Conservation (phyloP, 2,888 invertebrate species). For the Chouioia cunea region DNA sequence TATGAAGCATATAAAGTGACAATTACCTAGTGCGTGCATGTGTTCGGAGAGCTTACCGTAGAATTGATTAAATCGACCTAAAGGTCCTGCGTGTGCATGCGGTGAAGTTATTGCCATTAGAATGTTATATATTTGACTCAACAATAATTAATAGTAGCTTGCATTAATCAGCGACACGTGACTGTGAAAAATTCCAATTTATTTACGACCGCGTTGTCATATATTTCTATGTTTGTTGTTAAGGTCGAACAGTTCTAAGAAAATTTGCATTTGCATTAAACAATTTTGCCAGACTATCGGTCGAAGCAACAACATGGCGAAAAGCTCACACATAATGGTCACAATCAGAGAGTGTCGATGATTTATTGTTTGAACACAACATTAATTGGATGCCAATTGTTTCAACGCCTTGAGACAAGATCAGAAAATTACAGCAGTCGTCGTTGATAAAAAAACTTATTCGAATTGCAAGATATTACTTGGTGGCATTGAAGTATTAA, state of each 20-base stretch:
- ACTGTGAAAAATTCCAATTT: conserved; percentile 20
- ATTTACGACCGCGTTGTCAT: neutral
- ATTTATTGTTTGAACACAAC: conserved; percentile 9
- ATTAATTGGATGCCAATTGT: conserved; percentile 35
- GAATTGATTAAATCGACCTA: conserved; percentile 65
- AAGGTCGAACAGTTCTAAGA: no score
- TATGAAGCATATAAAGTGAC: conserved; percentile 55
- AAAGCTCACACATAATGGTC: conserved; percentile 21
- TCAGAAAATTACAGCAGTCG: no score
- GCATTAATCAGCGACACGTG: conserved; percentile 34
- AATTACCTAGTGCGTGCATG: conserved; percentile 68
- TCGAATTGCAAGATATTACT: neutral
- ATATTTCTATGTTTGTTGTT: neutral
- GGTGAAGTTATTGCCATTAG: conserved; percentile 60
- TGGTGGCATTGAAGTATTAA: no score
- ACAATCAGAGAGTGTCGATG: conserved; percentile 40
- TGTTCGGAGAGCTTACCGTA: conserved; percentile 68
- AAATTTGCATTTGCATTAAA: neutral
- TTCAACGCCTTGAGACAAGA: neutral
- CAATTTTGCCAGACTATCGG: conserved; percentile 1
- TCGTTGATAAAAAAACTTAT: no score
- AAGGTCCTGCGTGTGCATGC: conserved; percentile 67
- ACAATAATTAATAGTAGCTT: conserved; percentile 14
- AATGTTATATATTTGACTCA: conserved; percentile 45
- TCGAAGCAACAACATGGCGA: conserved; percentile 30